Base-by-base conservation (phyloP, 2,797 vertebrate genomes). In the Toxotes lorentzi region DNA sequence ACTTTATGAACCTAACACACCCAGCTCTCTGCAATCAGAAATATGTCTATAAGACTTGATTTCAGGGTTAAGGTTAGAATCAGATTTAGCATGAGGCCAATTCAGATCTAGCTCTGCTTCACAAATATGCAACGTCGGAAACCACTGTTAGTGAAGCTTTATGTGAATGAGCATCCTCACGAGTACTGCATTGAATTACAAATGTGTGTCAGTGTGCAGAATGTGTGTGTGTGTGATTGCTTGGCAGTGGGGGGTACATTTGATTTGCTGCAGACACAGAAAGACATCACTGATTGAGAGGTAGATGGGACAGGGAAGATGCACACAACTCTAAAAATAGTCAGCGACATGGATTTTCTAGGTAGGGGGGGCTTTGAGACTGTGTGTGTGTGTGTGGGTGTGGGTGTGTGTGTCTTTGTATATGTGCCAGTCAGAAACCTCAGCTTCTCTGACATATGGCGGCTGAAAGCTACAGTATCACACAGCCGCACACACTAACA, bases 281-380 rank as follows among this genome's bases (percentile, higher is more conserved):
- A 70, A 80, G 80, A 83, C 74, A 82, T 83, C 63, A 38, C 60
- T 90, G 82, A 90, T 85, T 78, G 82, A 87, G 76, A 75, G 85
- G 82, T 69, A 79, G 62, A 77, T 63, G 67, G 58, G 85, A 75
- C 32, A 69, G 66, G 75, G 63, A 86, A 71, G 75, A 81, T 80
- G 67, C 66, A 78, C 21, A 43, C 65, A 34, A 41, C 24, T 84
- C 90, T 92, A 90, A 88, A 90, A 89, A 92, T 91, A 91, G 87
- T 61, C 59, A 51, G 41, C 62, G 74, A 84, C 84, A 84, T 78
- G 83, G 87, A 85, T 84, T 89, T 80, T 87, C 76, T 79, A 75
- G 70, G 61, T 79, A 77, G 70, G 61, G 75, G 75, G 77, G 76
- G 24, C 43, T 38, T 58, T 62, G 34, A 59, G 50, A 53, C 4